Percentiles rank a stretch among this genome's conserved stretches.
phyloP scores from a whole-genome alignment of 1,140 invertebrate genomes.

The Yoshiicerus persimilis region DNA sequence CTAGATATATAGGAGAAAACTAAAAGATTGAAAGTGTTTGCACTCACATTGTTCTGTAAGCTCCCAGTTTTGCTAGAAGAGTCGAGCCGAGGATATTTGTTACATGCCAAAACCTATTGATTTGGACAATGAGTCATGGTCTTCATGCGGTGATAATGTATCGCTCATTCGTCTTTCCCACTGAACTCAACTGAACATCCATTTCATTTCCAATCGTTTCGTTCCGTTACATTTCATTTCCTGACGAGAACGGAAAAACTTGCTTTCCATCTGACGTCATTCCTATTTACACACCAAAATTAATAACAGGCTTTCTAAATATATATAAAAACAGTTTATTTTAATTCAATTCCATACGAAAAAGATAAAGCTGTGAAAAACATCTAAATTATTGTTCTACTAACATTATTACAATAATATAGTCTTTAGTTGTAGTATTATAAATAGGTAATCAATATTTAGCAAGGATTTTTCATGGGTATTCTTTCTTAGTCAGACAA shows the following conservation, averaged over 20 bases:
- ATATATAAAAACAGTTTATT: too few relatives aligned
- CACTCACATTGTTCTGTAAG: slow-evolving; percentile 15
- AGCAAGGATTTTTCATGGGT: too few relatives aligned
- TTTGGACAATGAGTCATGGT: slow-evolving; percentile 42
- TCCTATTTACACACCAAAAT: not conserved
- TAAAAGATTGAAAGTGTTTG: slow-evolving; percentile 25
- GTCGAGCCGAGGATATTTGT: slow-evolving; percentile 28
- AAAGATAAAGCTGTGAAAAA: not conserved
- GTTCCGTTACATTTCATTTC: slow-evolving; percentile 11
- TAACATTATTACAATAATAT: too few relatives aligned
- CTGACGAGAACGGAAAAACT: not conserved
- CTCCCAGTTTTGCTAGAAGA: not conserved
- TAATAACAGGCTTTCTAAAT: too few relatives aligned
- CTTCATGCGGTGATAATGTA: slow-evolving; percentile 41
- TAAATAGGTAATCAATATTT: too few relatives aligned
- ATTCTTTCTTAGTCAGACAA: too few relatives aligned
- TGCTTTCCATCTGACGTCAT: not conserved
- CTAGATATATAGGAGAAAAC: slow-evolving; percentile 3
- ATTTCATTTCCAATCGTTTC: slow-evolving; percentile 27
- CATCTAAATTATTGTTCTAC: not conserved
- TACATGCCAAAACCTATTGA: slow-evolving; percentile 38
- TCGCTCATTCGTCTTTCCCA: slow-evolving; percentile 35
- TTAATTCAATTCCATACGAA: too few relatives aligned
- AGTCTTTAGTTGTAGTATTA: too few relatives aligned
- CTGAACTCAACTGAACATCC: slow-evolving; percentile 26